Percentiles rank a stretch among this genome's conserved stretches.
These are phyloP conservation scores for Myathropa florea DNA, from an alignment of 2,888 invertebrate species.

Conservation along the genomic window DNA sequence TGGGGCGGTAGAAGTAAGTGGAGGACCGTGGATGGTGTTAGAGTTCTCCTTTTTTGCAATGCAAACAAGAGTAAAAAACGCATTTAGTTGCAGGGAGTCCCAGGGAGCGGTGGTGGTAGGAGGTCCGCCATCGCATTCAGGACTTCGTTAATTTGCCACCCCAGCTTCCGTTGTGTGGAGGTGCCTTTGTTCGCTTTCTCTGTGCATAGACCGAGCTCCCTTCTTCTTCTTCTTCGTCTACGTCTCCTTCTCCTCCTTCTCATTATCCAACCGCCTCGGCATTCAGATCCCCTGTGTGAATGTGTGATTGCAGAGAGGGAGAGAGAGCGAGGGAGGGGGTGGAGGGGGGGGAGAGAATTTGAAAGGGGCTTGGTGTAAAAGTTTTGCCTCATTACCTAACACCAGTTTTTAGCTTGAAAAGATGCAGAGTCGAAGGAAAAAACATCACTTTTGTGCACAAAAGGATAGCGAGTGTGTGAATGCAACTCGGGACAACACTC, in stretches of 20 bases:
- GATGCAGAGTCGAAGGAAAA: slow-evolving; percentile 10
- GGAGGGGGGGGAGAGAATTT: slow-evolving; percentile 27
- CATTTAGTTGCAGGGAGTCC: slow-evolving; percentile 60
- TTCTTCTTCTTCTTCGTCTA: not conserved
- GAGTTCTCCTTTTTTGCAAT: slow-evolving; percentile 10
- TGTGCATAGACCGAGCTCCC: not conserved
- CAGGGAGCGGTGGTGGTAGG: slow-evolving; percentile 16
- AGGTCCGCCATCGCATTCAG: slow-evolving; percentile 17
- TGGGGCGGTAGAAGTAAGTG: not conserved
- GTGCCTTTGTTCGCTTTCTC: slow-evolving; percentile 45
- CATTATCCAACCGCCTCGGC: not conserved
- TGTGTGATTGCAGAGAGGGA: slow-evolving; percentile 11
- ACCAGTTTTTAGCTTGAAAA: slow-evolving; percentile 61
- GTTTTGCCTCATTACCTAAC: slow-evolving; percentile 71
- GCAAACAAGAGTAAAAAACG: slow-evolving; percentile 22
- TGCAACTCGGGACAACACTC: slow-evolving; percentile 45
- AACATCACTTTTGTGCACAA: slow-evolving; percentile 33
- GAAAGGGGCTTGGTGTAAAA: slow-evolving; percentile 61
- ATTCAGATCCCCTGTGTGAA: not conserved
- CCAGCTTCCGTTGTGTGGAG: slow-evolving; percentile 48
- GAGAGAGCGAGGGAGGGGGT: not conserved
- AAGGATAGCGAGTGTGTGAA: slow-evolving; percentile 27
- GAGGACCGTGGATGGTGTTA: not conserved
- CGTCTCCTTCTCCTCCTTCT: not conserved
- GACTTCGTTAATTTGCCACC: slow-evolving; percentile 63